A percentile compares a stretch with the other conserved stretches of the same genome.
These are phyloP conservation scores for Ophioninae sp. DNA, from an alignment of 2,888 invertebrate species.

Conservation along the genomic window DNA sequence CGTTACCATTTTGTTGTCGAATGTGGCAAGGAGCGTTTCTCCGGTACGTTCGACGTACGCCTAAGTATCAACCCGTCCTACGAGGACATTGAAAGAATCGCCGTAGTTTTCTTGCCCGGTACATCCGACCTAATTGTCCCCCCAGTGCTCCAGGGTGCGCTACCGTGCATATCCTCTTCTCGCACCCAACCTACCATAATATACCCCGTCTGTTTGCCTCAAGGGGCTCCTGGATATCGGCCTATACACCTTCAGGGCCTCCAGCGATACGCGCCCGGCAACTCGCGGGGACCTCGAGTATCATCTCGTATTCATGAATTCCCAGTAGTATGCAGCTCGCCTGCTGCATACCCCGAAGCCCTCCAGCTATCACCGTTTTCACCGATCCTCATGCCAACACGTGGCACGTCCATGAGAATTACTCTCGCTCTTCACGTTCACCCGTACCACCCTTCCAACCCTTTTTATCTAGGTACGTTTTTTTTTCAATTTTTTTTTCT, in stretches of 20 bases:
- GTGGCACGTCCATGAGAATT: background rate
- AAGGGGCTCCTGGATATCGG: background rate
- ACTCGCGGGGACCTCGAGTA: slow-evolving; percentile 53
- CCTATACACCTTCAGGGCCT: slow-evolving; percentile 9
- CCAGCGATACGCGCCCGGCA: slow-evolving; percentile 1
- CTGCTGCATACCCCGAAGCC: slow-evolving; percentile 58
- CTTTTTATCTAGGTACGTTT: too few species aligned
- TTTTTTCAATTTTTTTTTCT: too few species aligned
- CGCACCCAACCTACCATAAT: slow-evolving; percentile 36
- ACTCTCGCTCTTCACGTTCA: slow-evolving; percentile 40
- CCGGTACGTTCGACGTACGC: too few species aligned
- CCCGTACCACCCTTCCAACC: slow-evolving; percentile 33
- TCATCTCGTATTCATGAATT: slow-evolving; percentile 68
- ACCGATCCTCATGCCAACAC: background rate
- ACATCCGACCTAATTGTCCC: slow-evolving; percentile 53
- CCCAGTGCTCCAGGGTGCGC: slow-evolving; percentile 16
- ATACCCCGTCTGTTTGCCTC: slow-evolving; percentile 25
- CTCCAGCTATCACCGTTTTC: slow-evolving; percentile 42
- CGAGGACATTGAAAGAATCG: background rate
- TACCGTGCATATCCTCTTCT: slow-evolving; percentile 37
- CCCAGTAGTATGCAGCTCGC: slow-evolving; percentile 64
- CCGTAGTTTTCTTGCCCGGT: background rate
- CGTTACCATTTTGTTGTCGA: background rate
- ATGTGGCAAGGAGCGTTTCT: background rate
- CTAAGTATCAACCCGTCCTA: too few species aligned